Base-by-base conservation (phyloP, 2,888 invertebrate genomes). In the Steromphala cineraria region DNA sequence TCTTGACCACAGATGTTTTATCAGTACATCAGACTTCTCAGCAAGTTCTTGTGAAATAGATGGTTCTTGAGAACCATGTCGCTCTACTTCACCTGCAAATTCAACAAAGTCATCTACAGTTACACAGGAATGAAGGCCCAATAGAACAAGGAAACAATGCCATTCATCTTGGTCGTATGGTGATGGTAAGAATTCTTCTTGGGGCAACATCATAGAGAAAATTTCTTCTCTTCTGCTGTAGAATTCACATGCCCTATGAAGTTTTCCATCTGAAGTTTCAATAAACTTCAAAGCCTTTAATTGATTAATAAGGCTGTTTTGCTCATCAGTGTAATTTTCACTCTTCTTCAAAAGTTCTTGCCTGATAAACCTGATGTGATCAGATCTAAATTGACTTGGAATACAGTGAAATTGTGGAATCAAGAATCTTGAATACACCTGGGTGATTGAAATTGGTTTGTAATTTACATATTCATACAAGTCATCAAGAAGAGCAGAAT, bases 161-260 rank as follows among this genome's bases (percentile, higher is more conserved):
- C 83, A 82, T 19, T 80, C 46, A 15, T 0, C 0, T n/a, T 19
- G 10, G 52, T 53, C 2, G 21, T 46, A 83, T 17, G 78, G 78
- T 7, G 46, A 10, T 0, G 89, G 89, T 1, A 86, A 84, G 36
- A 90, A 85, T 28, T 83, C 82, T 0, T 83, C 78, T 17, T 78
- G 75, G 19, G 85, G 62, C 21, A 87, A 82, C 88, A 90, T 88
- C 17, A 79, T 78, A 13, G 74, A 53, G 77, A 89, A 90, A 0
- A 89, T 80, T 8, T 71, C 46, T 31, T 85, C 82, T 10, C 84
- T 79, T 0, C 85, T 85, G 78, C 89, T 87, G 79, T 86, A 89
- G 67, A 89, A 89, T 17, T 85, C 83, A 52, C 53, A 77, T 3
- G 87, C 89, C 36, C 76, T 76, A 56, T 81, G 74, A 28, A 85